Percentiles rank a stretch among this genome's conserved stretches.
phyloP scores from a whole-genome alignment of 2,888 invertebrate genomes.

The Ectobius pallidus region DNA sequence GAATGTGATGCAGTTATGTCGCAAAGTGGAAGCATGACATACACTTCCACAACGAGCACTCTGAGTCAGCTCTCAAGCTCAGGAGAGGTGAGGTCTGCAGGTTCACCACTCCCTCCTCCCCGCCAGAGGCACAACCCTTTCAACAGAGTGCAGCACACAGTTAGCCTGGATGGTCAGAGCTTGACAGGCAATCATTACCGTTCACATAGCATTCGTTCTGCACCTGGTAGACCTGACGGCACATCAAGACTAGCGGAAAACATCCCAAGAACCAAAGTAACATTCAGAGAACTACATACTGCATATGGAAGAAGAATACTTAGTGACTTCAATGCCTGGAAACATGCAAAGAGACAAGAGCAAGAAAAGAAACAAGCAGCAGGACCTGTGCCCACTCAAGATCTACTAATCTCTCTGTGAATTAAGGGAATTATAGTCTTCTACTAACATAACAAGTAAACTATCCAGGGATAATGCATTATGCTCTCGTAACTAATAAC shows the following conservation, averaged over 20 bases:
- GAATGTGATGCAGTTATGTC: conserved; percentile 35
- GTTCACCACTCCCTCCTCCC: conserved; percentile 75
- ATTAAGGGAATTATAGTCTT: background rate
- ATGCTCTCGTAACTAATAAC: no score
- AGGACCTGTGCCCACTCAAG: conserved; percentile 18
- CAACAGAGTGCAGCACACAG: conserved; percentile 59
- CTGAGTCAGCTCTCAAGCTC: background rate
- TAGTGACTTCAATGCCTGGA: conserved; percentile 71
- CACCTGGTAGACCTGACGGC: conserved; percentile 53
- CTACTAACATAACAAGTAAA: no score
- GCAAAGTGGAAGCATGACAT: background rate
- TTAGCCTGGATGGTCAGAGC: conserved; percentile 35
- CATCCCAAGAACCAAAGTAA: conserved; percentile 59
- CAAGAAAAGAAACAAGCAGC: conserved; percentile 23
- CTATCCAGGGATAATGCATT: no score
- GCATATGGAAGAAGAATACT: conserved; percentile 71
- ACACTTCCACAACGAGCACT: background rate
- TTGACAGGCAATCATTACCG: conserved; percentile 56
- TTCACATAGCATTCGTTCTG: conserved; percentile 61
- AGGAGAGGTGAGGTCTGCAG: conserved; percentile 50
- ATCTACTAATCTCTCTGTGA: conserved; percentile 35
- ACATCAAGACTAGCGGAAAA: conserved; percentile 53
- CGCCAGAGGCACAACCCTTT: conserved; percentile 84
- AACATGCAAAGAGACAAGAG: conserved; percentile 56
- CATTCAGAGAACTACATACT: conserved; percentile 74